A percentile compares a stretch with the other conserved stretches of the same genome.
phyloP scores from a whole-genome alignment of 2,888 invertebrate species.

The Euplexia lucipara region DNA sequence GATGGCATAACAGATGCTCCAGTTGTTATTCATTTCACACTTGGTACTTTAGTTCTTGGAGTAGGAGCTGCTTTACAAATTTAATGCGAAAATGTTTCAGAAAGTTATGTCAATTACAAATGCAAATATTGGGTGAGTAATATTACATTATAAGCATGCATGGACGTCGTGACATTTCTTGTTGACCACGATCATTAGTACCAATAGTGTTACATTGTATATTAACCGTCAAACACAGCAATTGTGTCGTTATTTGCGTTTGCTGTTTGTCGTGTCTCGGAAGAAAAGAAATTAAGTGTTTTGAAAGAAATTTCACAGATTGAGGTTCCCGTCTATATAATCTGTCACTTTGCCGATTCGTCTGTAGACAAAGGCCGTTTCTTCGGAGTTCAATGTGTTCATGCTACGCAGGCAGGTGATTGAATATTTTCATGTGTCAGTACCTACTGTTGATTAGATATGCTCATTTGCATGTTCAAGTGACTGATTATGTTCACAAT shows the following conservation, averaged over 20 bases:
- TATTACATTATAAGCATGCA: background rate
- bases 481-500: background rate
- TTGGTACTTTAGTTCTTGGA: background rate
- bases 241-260: background rate
- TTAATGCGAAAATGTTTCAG: background rate
- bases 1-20: background rate
- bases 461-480: background rate
- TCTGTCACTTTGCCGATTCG: no score
- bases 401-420: no score
- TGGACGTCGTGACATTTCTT: background rate
- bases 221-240: background rate
- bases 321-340: no score
- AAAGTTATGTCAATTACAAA: background rate
- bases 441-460: background rate
- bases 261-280: background rate
- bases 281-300: no score
- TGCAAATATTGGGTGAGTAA: background rate
- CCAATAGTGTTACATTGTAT: background rate
- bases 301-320: no score
- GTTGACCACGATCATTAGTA: background rate
- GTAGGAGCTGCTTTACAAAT: conserved; percentile 10
- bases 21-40: background rate
- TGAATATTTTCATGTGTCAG: background rate
- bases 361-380: no score
- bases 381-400: no score